Conservation (phyloP, 1,140 invertebrate species). For the Drosophila subpulchrella region DNA sequence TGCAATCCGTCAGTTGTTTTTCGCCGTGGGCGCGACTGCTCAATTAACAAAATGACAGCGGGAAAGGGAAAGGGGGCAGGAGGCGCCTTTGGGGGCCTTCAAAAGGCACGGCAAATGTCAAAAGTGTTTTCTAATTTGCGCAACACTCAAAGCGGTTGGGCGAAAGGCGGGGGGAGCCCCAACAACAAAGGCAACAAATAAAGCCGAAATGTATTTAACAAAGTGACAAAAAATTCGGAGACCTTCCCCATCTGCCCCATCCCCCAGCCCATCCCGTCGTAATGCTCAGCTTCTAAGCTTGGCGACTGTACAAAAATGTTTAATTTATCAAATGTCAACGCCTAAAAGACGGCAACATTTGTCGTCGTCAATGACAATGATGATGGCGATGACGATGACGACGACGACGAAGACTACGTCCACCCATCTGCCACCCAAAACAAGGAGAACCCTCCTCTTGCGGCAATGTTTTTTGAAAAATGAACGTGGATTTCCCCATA, state of each 20-base stretch:
- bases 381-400: constrained; percentile 58
- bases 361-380: constrained; percentile 81
- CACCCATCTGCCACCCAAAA: background rate
- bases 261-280: background rate
- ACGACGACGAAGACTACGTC: constrained; percentile 46
- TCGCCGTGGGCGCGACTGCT: constrained; percentile 66
- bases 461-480: constrained; percentile 74
- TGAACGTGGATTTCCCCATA: constrained; percentile 69
- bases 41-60: constrained; percentile 74
- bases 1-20: constrained; percentile 44
- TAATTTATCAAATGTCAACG: constrained; percentile 82
- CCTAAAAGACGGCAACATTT: constrained; percentile 81
- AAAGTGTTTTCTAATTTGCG: constrained; percentile 80
- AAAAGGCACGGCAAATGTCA: constrained; percentile 64
- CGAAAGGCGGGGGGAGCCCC: background rate
- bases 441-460: constrained; percentile 1
- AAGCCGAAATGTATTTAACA: constrained; percentile 79
- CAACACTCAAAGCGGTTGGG: constrained; percentile 47
- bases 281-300: constrained; percentile 24
- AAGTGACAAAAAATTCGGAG: constrained; percentile 63
- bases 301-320: constrained; percentile 69
- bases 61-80: background rate
- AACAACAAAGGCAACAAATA: constrained; percentile 60
- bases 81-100: background rate
- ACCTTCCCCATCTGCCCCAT: background rate